Evolutionary conservation across 1,140 invertebrate species (phyloP).

Genomic region (Cataglyphis hispanica): DNA sequence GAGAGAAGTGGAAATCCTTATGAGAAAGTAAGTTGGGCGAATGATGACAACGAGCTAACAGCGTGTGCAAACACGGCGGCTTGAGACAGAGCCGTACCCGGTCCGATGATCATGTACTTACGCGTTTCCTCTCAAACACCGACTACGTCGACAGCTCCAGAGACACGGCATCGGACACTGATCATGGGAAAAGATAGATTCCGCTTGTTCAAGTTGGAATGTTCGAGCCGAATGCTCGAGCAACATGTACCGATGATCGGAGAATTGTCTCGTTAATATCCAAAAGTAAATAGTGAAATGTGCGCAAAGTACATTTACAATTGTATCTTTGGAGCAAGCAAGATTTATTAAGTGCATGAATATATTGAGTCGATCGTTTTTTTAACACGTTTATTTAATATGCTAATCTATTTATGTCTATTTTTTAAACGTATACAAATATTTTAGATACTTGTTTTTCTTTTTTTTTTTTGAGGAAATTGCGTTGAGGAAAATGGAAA

Average conservation of each 20-base stretch:
- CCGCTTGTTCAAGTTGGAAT: constrained; percentile 55
- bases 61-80: constrained; percentile 84
- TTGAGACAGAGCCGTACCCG: constrained; percentile 79
- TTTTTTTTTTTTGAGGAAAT: neutral
- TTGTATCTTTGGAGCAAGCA: neutral
- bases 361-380: neutral
- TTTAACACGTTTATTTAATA: neutral
- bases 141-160: constrained; percentile 67
- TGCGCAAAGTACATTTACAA: neutral
- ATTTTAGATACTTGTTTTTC: neutral
- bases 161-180: constrained; percentile 67
- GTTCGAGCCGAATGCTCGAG: constrained; percentile 20
- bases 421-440: neutral
- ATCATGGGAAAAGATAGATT: constrained; percentile 74
- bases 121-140: constrained; percentile 84
- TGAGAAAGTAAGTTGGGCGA: constrained; percentile 82
- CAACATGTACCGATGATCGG: constrained; percentile 37
- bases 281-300: constrained; percentile 21
- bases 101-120: constrained; percentile 83
- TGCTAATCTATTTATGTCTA: neutral
- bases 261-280: constrained; percentile 42
- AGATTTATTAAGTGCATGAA: neutral
- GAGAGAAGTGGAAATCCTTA: constrained; percentile 78
- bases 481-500: neutral
- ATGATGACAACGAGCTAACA: constrained; percentile 86